phyloP scores from a whole-genome alignment of 37 sponge, comb jelly and placozoan genomes.

The Diacarnus erythraeanus region DNA sequence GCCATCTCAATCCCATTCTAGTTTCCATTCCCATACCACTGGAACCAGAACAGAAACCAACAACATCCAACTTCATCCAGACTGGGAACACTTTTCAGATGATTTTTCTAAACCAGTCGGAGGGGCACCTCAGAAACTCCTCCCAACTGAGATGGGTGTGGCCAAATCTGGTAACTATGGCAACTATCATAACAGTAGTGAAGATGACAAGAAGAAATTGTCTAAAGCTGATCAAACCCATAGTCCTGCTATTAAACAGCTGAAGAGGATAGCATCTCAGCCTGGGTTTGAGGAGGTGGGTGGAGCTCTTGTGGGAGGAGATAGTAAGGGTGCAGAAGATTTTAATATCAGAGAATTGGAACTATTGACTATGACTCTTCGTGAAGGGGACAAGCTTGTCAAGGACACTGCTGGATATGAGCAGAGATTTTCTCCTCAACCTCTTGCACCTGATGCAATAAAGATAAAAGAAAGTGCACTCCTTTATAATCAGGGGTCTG shows the following conservation, averaged over 20 bases:
- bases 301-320: not conserved
- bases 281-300: not conserved
- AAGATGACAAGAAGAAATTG: not conserved
- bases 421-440: not conserved
- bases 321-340: not conserved
- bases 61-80: not conserved
- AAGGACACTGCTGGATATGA: not conserved
- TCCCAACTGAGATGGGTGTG: not conserved
- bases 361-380: not conserved
- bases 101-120: too few relatives aligned
- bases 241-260: not conserved
- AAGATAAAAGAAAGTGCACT: not conserved
- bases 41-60: not conserved
- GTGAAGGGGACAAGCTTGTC: not conserved
- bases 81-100: conserved; percentile 20
- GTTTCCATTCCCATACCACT: not conserved
- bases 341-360: not conserved
- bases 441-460: not conserved
- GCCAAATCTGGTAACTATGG: not conserved
- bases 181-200: not conserved
- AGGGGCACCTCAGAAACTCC: conserved; percentile 6
- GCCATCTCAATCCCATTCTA: not conserved
- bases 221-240: not conserved
- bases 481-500: not conserved
- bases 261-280: not conserved